phyloP scores from a whole-genome alignment of 92 coral and sea anemone species.

The Phenganax subtilis region DNA sequence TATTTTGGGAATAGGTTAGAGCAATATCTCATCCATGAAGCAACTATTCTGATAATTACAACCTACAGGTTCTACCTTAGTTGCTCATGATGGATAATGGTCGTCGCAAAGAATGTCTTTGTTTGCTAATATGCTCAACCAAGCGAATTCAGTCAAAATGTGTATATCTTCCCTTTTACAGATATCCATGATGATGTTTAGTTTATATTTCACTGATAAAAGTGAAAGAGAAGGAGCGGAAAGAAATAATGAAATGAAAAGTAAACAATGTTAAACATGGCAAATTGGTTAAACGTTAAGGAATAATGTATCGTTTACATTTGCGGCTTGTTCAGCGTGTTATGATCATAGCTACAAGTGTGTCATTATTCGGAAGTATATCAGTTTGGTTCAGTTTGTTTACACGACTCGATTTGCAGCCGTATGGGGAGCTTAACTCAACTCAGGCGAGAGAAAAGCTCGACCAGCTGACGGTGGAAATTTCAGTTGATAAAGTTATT shows the following conservation, averaged over 20 bases:
- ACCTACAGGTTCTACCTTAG: not conserved
- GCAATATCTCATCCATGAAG: not conserved
- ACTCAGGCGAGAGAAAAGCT: not conserved
- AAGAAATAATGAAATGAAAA: not conserved
- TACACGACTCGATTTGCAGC: constrained; percentile 18
- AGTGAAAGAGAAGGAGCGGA: not conserved
- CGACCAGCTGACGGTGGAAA: not conserved
- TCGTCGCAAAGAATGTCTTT: constrained; percentile 13
- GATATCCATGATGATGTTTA: not conserved
- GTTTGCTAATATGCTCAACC: constrained; percentile 15
- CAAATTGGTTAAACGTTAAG: not conserved
- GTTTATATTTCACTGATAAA: not conserved
- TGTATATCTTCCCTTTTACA: not conserved
- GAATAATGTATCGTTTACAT: constrained; percentile 31
- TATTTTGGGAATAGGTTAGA: not conserved
- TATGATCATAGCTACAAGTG: constrained; percentile 4
- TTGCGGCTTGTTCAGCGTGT: constrained; percentile 34
- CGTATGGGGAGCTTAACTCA: not conserved
- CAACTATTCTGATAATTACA: not conserved
- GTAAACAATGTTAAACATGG: not conserved
- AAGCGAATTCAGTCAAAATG: not conserved
- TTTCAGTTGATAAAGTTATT: not conserved
- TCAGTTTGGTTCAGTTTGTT: constrained; percentile 27
- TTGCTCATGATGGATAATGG: not conserved
- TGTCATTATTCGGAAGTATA: constrained; percentile 31